Evolutionary conservation across 2,797 vertebrate genomes (phyloP), one percentile per base, ranked within the genome.

Genomic region (Gallirallus australis): DNA sequence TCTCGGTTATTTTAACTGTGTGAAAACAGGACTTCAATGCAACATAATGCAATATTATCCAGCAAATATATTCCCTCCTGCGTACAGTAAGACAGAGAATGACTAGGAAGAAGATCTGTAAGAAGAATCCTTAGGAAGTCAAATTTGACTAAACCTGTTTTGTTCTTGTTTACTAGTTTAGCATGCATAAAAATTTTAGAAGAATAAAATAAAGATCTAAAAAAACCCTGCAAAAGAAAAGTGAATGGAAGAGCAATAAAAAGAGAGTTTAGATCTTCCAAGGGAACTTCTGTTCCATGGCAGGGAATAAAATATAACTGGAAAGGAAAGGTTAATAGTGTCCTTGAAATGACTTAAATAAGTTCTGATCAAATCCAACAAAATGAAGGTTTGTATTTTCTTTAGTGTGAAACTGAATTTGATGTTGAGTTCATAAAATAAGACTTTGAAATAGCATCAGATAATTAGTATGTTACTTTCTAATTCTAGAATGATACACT

Each of bases 181-280:
- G 12, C 1, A 2, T 0, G 1, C 63, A 3, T 40, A 52, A 25
- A 50, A 53, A 47, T 35, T 2, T 45, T 82, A 52, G 15, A 71
- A 68, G 9, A 63, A 66, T 10, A 57, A 65, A 75, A 88, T 27
- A 30, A 12, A 53, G 9, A 53, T n/a, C 17, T 27, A 52, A 30
- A 71, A 60, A 53, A 47, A 12, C 9, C 72, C 15, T 39, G 18
- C 9, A 60, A 53, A 70, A 48, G 16, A 3, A 50, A 73, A 57
- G 5, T 42, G 3, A 48, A 65, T 12, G 4, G 10, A 76, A 70
- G 7, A 3, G 48, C 7, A 45, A 61, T 23, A n/a, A 19, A 40
- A 40, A 31, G 11, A 30, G 5, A 2, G 1, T 54, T 71, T 54
- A 24, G 13, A 12, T 18, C 24, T 92, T 75, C 5, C 7, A 60